Percentiles rank a stretch among this genome's conserved stretches.
These are phyloP conservation scores for Muscicapa comitata DNA, from an alignment of 2,797 vertebrate species.

Conservation along the genomic window DNA sequence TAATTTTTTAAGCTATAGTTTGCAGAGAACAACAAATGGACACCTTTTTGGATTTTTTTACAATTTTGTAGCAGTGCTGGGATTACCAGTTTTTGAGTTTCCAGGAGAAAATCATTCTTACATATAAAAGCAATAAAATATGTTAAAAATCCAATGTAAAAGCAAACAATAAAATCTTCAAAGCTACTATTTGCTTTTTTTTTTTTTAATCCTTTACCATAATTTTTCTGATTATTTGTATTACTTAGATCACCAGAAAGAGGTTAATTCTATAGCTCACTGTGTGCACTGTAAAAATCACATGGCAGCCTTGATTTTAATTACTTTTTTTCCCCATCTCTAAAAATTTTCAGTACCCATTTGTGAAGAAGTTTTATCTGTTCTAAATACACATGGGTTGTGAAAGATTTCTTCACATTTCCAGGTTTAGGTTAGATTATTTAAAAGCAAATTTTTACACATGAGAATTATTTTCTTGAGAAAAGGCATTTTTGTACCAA, in stretches of 20 bases:
- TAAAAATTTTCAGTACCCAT: background rate
- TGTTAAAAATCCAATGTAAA: background rate
- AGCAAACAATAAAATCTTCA: background rate
- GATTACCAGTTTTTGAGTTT: background rate
- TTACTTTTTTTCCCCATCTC: background rate
- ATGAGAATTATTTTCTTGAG: background rate
- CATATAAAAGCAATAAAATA: background rate
- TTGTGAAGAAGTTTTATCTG: background rate
- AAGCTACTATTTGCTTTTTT: background rate
- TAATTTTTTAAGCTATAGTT: background rate
- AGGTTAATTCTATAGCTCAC: background rate
- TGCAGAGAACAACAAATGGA: background rate
- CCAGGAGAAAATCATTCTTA: background rate
- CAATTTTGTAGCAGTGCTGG: background rate
- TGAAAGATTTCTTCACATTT: background rate
- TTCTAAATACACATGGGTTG: background rate
- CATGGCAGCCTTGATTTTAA: background rate
- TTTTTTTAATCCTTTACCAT: background rate
- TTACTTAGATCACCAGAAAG: background rate
- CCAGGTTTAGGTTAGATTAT: background rate
- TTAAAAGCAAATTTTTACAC: background rate
- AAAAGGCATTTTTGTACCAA: background rate
- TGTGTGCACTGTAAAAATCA: background rate
- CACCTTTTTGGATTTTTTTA: fast-evolving
- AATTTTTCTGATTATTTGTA: background rate